Conservation (phyloP, 2,888 invertebrate species). For the Germaria angustata region DNA sequence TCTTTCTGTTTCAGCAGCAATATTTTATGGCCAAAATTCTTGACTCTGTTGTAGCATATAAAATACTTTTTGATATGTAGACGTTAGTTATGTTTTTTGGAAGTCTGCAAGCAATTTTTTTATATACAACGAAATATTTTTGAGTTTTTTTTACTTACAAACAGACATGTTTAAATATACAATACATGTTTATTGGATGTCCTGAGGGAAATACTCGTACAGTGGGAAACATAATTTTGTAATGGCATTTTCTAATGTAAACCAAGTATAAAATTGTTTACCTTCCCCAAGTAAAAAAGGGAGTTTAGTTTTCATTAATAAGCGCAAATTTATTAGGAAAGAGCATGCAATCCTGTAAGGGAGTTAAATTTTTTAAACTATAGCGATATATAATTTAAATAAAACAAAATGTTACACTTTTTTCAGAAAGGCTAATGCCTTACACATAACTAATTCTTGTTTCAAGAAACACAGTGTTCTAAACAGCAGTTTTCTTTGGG, state of each 20-base stretch:
- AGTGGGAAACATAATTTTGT: not conserved
- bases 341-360: too few species aligned
- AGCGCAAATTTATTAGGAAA: too few species aligned
- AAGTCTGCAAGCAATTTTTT: not conserved
- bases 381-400: too few species aligned
- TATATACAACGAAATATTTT: conserved; percentile 2
- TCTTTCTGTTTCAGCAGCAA: not conserved
- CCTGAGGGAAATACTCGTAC: not conserved
- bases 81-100: not conserved
- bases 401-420: too few species aligned
- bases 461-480: too few species aligned
- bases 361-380: too few species aligned
- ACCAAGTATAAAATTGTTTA: too few species aligned
- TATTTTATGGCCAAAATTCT: conserved; percentile 35
- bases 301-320: too few species aligned
- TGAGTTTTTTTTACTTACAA: not conserved
- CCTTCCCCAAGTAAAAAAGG: too few species aligned
- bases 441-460: too few species aligned
- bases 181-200: not conserved
- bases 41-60: conserved; percentile 28
- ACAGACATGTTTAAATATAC: not conserved
- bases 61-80: conserved; percentile 21
- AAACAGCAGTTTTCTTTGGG: too few species aligned
- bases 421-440: too few species aligned
- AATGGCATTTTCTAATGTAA: conserved; percentile 1